phyloP scores from a whole-genome alignment of 2,888 invertebrate genomes.

The Cybosia mesomella region DNA sequence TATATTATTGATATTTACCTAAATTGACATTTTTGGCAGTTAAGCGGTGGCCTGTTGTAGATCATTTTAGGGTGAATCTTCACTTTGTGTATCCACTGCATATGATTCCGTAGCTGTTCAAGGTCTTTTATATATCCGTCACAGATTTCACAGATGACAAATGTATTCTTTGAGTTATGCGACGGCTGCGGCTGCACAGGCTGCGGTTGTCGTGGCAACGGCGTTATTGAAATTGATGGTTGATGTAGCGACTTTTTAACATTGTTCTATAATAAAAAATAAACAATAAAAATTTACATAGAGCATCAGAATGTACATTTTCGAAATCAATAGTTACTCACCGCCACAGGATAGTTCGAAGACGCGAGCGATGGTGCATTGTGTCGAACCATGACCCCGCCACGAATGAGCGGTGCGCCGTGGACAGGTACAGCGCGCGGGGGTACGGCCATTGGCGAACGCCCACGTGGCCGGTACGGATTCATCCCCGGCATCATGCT shows the following conservation, averaged over 20 bases:
- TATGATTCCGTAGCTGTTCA: constrained; percentile 97
- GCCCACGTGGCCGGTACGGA: constrained; percentile 68
- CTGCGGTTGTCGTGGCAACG: constrained; percentile 89
- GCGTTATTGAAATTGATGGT: constrained; percentile 96
- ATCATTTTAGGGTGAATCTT: constrained; percentile 99
- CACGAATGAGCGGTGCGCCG: constrained; percentile 66
- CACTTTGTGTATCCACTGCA: constrained; percentile 99
- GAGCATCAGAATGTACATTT: not conserved
- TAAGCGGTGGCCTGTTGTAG: constrained; percentile 96
- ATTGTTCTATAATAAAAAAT: constrained; percentile 61
- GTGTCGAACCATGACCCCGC: constrained; percentile 88
- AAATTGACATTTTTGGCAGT: constrained; percentile 98
- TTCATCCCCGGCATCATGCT: constrained; percentile 50
- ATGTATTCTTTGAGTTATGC: constrained; percentile 89
- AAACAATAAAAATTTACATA: not conserved
- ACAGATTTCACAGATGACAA: constrained; percentile 98
- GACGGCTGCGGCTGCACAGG: constrained; percentile 69
- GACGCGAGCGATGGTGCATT: constrained; percentile 83
- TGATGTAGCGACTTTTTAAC: constrained; percentile 82
- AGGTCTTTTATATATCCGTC: constrained; percentile 98
- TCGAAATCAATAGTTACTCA: constrained; percentile 62
- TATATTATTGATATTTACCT: constrained; percentile 58
- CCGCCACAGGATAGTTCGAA: constrained; percentile 89
- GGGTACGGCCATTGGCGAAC: constrained; percentile 60
- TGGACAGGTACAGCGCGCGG: constrained; percentile 59